Base-by-base conservation (phyloP, 1,140 invertebrate genomes). In the Vollenhovia emeryi region DNA sequence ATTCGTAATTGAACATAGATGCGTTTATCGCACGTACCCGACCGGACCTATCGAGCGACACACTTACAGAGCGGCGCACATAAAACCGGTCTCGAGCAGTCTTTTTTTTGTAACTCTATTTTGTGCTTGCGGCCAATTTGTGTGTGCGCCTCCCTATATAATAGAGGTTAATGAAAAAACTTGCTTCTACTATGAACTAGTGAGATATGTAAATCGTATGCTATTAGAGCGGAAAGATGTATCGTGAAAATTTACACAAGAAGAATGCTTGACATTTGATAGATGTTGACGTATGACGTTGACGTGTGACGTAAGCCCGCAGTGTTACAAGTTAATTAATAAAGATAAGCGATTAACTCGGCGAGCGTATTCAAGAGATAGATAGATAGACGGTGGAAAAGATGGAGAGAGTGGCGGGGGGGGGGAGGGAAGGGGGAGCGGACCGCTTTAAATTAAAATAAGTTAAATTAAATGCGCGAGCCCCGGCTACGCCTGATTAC, bases 161-260 rank as follows among this genome's bases (percentile, higher is more conserved):
- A 80, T 69, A 80, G 57, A 71, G 24, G 50, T 57, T 71, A 80
- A 71, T 57, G 48, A 71, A 24, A 43, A 80, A 55, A 79, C 60
- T 52, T 52, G 33, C 57, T 71, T 68, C 13, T n/a, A 52, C 36
- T 57, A 36, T 80, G 71, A 80, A 57, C 50, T 21, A 80, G 27
- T 2, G 21, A n/a, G n/a, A 24, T 43, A 71, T 30, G 64, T 40
- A 48, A 48, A 69, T 55, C 6, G 15, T 9, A 8, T 4, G 60
- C 21, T 11, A n/a, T 43, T 66, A 24, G 21, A 68, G 18, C 18
- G 76, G 52, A 45, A 40, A 80, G 64, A 71, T 80, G 8, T 43
- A 40, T 57, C 33, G n/a, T 68, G 24, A 27, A 71, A 71, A 80
- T 80, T 69, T 40, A 24, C 21, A 68, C 48, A 69, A 71, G 68